These are phyloP conservation scores for Smittia sp. DNA, from an alignment of 2,888 invertebrate species.

Conservation along the genomic window DNA sequence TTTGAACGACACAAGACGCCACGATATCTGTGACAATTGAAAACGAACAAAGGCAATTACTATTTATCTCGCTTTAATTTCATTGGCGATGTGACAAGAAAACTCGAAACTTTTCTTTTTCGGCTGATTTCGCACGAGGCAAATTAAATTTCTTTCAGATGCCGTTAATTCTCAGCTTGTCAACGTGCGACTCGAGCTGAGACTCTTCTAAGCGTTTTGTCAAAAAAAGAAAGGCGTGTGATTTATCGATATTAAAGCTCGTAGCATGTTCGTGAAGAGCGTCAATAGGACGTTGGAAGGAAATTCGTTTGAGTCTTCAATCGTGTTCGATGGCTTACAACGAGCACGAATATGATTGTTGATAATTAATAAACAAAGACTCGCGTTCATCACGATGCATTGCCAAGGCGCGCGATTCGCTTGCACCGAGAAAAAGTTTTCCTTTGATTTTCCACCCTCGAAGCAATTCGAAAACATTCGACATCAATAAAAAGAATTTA, in stretches of 20 bases:
- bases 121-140: not conserved
- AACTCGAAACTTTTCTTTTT: conserved; percentile 18
- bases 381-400: not conserved
- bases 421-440: conserved; percentile 1
- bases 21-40: not conserved
- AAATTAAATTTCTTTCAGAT: not conserved
- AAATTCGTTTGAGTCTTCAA: not conserved
- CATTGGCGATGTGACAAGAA: conserved; percentile 40
- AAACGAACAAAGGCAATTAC: conserved; percentile 29
- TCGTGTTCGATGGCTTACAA: not conserved
- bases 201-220: not conserved
- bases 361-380: conserved; percentile 38
- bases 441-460: conserved; percentile 15
- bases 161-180: conserved; percentile 9
- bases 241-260: too few relatives aligned
- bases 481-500: conserved; percentile 22
- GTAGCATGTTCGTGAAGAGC: too few relatives aligned
- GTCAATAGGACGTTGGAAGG: not conserved
- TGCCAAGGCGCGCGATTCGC: not conserved
- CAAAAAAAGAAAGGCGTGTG: too few relatives aligned
- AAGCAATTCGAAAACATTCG: conserved; percentile 8
- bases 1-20: not conserved
- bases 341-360: conserved; percentile 8
- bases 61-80: conserved; percentile 28
- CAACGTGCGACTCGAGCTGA: not conserved